Percentiles rank a stretch among this genome's conserved stretches.
Conservation (phyloP, 2,113 vertebrate species). For the Dissostichus mawsoni region DNA sequence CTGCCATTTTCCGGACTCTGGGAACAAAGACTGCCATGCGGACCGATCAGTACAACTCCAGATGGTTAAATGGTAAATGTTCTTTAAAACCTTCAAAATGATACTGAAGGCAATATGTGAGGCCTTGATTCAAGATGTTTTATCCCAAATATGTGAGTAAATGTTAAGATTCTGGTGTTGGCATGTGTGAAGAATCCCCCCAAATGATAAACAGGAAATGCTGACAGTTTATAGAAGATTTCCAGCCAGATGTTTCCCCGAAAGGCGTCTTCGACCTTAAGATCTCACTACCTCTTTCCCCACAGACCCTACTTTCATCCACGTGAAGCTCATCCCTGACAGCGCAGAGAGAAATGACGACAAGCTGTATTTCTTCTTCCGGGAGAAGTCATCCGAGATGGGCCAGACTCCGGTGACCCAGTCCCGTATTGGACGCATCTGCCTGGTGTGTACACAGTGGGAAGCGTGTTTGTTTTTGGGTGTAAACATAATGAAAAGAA, state of each 20-base stretch:
- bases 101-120: neutral
- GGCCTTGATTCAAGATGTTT: conserved; percentile 2
- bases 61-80: conserved; percentile 95
- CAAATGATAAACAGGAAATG: conserved; percentile 47
- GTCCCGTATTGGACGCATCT: conserved; percentile 96
- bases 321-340: conserved; percentile 95
- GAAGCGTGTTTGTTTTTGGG: conserved; percentile 49
- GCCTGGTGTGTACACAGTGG: conserved; percentile 87
- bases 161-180: conserved; percentile 11
- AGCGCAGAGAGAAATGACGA: conserved; percentile 96
- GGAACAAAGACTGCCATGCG: conserved; percentile 97
- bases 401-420: conserved; percentile 93
- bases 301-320: conserved; percentile 94
- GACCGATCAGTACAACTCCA: conserved; percentile 98
- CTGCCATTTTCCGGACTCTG: conserved; percentile 97
- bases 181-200: conserved; percentile 34
- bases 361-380: conserved; percentile 99
- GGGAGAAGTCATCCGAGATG: conserved; percentile 94
- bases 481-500: conserved; percentile 60
- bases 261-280: conserved; percentile 4
- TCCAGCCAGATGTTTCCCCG: conserved; percentile 44
- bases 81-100: conserved; percentile 14
- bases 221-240: conserved; percentile 37
- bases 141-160: conserved; percentile 7
- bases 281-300: conserved; percentile 32